Evolutionary conservation across 2,797 vertebrate genomes (phyloP), one percentile per base, ranked within the genome.

Genomic region (Coregonus suidteri): DNA sequence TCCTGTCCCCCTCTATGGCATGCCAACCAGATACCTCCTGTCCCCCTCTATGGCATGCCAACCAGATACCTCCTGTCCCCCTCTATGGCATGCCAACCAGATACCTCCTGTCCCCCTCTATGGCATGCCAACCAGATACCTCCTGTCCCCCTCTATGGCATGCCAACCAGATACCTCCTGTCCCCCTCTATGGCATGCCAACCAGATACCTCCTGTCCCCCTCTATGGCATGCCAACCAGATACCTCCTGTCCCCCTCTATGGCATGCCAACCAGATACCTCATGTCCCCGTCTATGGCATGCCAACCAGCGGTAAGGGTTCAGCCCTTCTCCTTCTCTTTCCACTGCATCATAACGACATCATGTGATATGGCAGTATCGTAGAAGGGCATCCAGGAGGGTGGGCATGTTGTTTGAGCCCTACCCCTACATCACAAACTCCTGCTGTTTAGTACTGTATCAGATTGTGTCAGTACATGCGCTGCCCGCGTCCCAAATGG

Each of bases 291-390:
- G 0, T 25, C 25, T 25, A 66, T 73, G 69, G 65, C 41, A 56
- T 62, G n/a, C 65, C 74, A 59, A 41, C 71, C 47, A 54, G 34
- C 30, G 71, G 62, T 71, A 47, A 66, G 47, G 68, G n/a, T 18
- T n/a, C 34, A 13, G 9, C 51, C 9, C 51, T 15, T 67, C 25
- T 15, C 6, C 16, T 31, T 25, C n/a, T 47, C 65, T 51, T 3
- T 66, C 51, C 66, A 30, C 78, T 79, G 75, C 70, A 20, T 30
- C 72, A 70, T 13, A 64, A 64, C 20, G 9, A 9, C 41, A 47
- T 47, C 41, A 11, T 1, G 2, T 47, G 41, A 11, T 47, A 64
- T 64, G 59, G 7, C 59, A 64, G 20, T 64, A 18, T 64, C 20
- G 25, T 9, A 11, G 59, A 64, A 25, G n/a, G n/a, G 56, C n/a